Evolutionary conservation across 2,113 vertebrate species (phyloP), one percentile per base, ranked within the genome.

Genomic region (Leuciscus idus): DNA sequence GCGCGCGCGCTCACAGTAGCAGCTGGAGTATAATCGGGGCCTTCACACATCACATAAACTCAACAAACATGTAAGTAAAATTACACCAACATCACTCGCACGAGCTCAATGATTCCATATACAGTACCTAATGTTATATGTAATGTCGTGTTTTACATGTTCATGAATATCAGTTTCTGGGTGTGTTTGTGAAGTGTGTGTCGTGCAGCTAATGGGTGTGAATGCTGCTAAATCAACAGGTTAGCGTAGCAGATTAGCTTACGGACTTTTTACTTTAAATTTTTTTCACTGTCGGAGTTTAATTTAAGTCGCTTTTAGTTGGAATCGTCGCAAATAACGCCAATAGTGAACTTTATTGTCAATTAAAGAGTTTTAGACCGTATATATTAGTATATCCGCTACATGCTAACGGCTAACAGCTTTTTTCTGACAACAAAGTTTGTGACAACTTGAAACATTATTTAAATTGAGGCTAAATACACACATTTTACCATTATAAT

Each of bases 31-130:
- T 19, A 13, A 70, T 5, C 3, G 46, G 59, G 64, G 81, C 81
- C 62, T 82, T 82, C 6, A 19, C 62, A 66, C 17, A 52, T 21
- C 39, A 50, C 15, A 52, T 52, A 9, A 82, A 52, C 28, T 52
- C 64, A 36, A 70, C 28, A 70, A 52, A 6, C 2, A 82, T 82
- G 81, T 82, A 70, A 82, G 81, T 82, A 68, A 70, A 70, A 4
- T 0, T 70, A 19, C 39, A 46, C 59, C 4, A 66, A 48, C 26
- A 64, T 50, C 4, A 11, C 4, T 64, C 13, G 9, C 12, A 28
- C 7, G 5, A 48, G 1, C 6, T 82, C 11, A 50, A 0, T n/a
- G 0, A 39, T 8, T 43, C 10, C 3, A 81, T 26, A 12, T 17
- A 9, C n/a, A 28, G 6, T 57, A 21, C 7, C 8, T 19, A 33